Evolutionary conservation across 2,797 vertebrate genomes (phyloP), one percentile per base, ranked within the genome.

Genomic region (Anniella stebbinsi): DNA sequence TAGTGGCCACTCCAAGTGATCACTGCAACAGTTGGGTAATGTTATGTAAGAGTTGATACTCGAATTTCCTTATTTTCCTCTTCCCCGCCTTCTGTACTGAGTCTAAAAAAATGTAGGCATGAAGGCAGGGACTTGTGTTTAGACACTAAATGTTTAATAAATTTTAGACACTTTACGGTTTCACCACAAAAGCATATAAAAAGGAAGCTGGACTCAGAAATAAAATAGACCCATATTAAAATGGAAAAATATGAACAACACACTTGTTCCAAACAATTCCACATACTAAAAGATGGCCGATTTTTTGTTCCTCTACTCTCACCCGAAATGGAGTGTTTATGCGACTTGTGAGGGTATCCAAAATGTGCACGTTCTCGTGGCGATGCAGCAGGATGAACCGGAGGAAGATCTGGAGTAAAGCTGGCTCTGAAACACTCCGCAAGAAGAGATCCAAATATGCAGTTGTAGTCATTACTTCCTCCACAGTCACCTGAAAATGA

Each of bases 241-340:
- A 36, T 23, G n/a, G 8, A 23, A 83, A 41, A 13, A 30, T 9
- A 25, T 45, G 28, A 30, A 78, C 33, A 45, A n/a, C 41, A 25
- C 23, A 36, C 21, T 73, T 80, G 36, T 75, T 23, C 81, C 48
- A 81, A 72, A 63, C 23, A 66, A 70, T 48, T 33, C n/a, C 2
- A 72, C 15, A 38, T 10, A 48, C 8, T 48, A 84, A 70, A 12
- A 54, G 13, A 1, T 4, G 33, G 9, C 36, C 2, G 67, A 67
- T 30, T 11, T 33, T 48, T 2, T 23, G 23, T 21, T 51, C 36
- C 28, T 23, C 51, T 90, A 33, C 18, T 23, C 96, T 96, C 97
- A 99, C 99, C 98, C 98, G 98, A 96, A 99, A 99, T 0, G 99
- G 99, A 0, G 99, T 99, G 97, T 99, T 99, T 97, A 99, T 98